Evolutionary conservation across 2,888 invertebrate genomes (phyloP).

Genomic region (Melanostoma scalare): DNA sequence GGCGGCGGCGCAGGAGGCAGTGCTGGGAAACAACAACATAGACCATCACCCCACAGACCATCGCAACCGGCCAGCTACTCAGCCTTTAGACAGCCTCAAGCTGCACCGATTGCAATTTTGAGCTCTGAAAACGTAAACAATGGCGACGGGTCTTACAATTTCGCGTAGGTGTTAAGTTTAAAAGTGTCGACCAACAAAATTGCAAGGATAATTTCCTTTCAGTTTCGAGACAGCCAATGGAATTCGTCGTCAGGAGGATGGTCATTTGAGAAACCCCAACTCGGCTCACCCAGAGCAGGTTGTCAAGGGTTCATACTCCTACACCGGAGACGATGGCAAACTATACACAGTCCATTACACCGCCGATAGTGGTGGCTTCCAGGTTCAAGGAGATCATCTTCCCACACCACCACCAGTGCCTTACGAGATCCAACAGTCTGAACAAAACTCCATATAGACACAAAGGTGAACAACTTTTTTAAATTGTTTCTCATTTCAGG

Average conservation of each 20-base stretch:
- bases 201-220: constrained; percentile 13
- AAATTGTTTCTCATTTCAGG: constrained; percentile 59
- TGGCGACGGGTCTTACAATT: constrained; percentile 86
- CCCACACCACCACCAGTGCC: constrained; percentile 90
- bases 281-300: constrained; percentile 85
- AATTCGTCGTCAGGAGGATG: constrained; percentile 84
- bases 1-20: too few species aligned
- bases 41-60: constrained; percentile 19
- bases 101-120: constrained; percentile 84
- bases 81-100: constrained; percentile 79
- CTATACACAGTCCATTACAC: constrained; percentile 86
- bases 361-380: constrained; percentile 90
- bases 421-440: constrained; percentile 77
- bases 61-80: constrained; percentile 17
- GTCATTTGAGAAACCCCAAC: constrained; percentile 84
- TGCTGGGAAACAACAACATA: constrained; percentile 53
- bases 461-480: constrained; percentile 57
- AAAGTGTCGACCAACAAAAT: constrained; percentile 1
- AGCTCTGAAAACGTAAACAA: constrained; percentile 85
- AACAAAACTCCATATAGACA: neutral
- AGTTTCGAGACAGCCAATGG: constrained; percentile 87
- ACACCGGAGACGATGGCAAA: constrained; percentile 85
- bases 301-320: constrained; percentile 86
- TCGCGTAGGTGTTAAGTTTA: constrained; percentile 82
- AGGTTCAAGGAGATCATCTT: constrained; percentile 89